Conservation (phyloP, 2,888 invertebrate genomes). For the Sympetrum striolatum region DNA sequence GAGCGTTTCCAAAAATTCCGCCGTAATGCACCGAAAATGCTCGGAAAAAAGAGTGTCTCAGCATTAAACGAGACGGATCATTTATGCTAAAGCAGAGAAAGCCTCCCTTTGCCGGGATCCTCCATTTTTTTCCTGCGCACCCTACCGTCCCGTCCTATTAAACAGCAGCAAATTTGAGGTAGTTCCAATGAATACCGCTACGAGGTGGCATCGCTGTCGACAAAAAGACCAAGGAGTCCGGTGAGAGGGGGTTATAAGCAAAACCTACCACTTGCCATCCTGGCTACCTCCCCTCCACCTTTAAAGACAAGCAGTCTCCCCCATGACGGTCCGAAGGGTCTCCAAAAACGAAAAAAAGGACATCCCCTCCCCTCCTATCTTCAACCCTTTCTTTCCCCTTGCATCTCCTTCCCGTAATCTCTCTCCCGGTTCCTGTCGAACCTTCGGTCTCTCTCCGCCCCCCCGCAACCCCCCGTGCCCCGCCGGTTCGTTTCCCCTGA, state of each 20-base stretch:
- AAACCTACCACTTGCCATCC: background rate
- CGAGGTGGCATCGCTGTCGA: conserved; percentile 29
- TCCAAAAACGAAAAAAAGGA: background rate
- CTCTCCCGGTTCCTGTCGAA: background rate
- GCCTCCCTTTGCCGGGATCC: background rate
- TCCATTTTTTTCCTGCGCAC: background rate
- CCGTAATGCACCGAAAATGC: too few relatives aligned
- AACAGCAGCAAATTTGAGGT: background rate
- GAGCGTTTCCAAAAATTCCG: too few relatives aligned
- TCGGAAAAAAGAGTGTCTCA: too few relatives aligned
- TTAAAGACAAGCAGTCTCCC: background rate
- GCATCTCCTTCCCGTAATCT: background rate
- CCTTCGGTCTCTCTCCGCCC: background rate
- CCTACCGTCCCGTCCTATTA: background rate
- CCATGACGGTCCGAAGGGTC: background rate
- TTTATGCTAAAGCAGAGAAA: too few relatives aligned
- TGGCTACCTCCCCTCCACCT: background rate
- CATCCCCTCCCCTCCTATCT: background rate
- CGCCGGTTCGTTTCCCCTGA: background rate
- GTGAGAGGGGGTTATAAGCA: background rate
- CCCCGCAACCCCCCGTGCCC: background rate
- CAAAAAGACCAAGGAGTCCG: conserved; percentile 1
- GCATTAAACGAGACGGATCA: too few relatives aligned
- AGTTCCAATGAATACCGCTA: conserved; percentile 16
- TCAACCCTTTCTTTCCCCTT: background rate